Percentiles rank a stretch among this genome's conserved stretches.
These are phyloP conservation scores for Microctonus brassicae DNA, from an alignment of 2,888 invertebrate genomes.

Conservation along the genomic window DNA sequence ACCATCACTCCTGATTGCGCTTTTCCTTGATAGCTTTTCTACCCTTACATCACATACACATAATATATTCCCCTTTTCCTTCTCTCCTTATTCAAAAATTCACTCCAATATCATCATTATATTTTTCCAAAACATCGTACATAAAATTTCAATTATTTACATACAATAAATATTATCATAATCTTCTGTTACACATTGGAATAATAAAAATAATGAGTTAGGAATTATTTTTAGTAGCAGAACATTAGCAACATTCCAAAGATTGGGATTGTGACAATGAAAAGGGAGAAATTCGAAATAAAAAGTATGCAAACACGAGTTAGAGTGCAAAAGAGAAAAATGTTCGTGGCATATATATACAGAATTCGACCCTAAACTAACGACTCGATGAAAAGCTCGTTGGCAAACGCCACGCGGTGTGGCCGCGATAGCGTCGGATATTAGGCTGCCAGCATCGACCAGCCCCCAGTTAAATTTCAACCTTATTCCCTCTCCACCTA, in stretches of 20 bases:
- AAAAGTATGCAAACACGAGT: constrained; percentile 11
- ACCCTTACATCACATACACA: neutral
- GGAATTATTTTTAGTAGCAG: constrained; percentile 12
- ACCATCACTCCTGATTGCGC: constrained; percentile 57
- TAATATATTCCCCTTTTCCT: neutral
- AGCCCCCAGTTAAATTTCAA: constrained; percentile 13
- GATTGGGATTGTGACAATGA: constrained; percentile 44
- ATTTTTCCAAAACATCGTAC: neutral
- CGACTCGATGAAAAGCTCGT: constrained; percentile 70
- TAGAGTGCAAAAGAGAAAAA: constrained; percentile 22
- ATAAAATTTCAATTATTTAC: neutral
- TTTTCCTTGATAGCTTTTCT: constrained; percentile 54
- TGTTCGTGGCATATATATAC: constrained; percentile 18
- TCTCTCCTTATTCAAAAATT: neutral
- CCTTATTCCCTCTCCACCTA: constrained; percentile 28
- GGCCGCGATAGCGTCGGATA: constrained; percentile 52
- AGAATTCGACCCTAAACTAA: constrained; percentile 60
- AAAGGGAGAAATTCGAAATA: constrained; percentile 12
- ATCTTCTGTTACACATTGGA: constrained; percentile 4
- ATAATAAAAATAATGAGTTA: constrained; percentile 22
- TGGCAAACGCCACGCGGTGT: constrained; percentile 29
- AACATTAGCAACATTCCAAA: constrained; percentile 47
- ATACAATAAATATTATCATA: too few species aligned
- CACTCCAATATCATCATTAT: neutral
- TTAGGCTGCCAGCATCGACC: constrained; percentile 42